These are phyloP conservation scores for Drosophila subsilvestris DNA, from an alignment of 2,888 invertebrate genomes.

Conservation along the genomic window DNA sequence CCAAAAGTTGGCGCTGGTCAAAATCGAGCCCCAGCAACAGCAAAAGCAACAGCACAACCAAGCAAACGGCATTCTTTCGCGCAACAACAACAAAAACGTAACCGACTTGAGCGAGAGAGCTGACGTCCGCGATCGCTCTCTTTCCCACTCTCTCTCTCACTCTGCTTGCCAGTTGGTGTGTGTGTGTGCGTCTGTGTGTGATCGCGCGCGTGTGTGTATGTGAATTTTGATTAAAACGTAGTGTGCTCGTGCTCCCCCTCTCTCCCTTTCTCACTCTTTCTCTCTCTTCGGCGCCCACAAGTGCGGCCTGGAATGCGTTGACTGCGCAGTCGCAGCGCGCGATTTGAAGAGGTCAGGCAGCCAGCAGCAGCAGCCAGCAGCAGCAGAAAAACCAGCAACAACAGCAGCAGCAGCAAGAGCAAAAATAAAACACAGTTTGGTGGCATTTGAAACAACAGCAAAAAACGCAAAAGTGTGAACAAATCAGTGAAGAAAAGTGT, in stretches of 20 bases:
- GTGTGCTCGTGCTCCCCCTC: constrained; percentile 49
- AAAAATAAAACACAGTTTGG: constrained; percentile 32
- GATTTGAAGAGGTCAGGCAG: constrained; percentile 71
- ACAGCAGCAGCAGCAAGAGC: constrained; percentile 45
- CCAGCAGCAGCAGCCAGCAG: constrained; percentile 40
- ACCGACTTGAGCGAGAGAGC: constrained; percentile 56
- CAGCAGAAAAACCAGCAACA: constrained; percentile 47
- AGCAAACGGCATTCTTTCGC: constrained; percentile 82
- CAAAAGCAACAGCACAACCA: constrained; percentile 71
- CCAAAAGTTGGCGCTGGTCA: constrained; percentile 75
- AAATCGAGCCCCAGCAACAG: constrained; percentile 65
- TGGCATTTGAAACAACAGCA: neutral
- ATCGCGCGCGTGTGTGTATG: constrained; percentile 26
- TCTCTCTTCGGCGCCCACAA: constrained; percentile 50
- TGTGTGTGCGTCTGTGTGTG: constrained; percentile 28
- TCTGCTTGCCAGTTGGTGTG: constrained; percentile 25
- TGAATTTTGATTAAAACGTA: constrained; percentile 75
- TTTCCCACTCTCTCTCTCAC: constrained; percentile 31
- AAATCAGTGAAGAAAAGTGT: neutral
- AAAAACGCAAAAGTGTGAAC: constrained; percentile 10
- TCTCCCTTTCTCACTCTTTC: constrained; percentile 31
- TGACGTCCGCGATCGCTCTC: constrained; percentile 25
- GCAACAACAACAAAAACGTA: constrained; percentile 81
- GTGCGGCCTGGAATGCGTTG: constrained; percentile 69
- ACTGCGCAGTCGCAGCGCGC: constrained; percentile 75